A percentile compares a stretch with the other conserved stretches of the same genome.
Conservation (phyloP, 92 coral and sea anemone genomes). For the Actinostola sp. region DNA sequence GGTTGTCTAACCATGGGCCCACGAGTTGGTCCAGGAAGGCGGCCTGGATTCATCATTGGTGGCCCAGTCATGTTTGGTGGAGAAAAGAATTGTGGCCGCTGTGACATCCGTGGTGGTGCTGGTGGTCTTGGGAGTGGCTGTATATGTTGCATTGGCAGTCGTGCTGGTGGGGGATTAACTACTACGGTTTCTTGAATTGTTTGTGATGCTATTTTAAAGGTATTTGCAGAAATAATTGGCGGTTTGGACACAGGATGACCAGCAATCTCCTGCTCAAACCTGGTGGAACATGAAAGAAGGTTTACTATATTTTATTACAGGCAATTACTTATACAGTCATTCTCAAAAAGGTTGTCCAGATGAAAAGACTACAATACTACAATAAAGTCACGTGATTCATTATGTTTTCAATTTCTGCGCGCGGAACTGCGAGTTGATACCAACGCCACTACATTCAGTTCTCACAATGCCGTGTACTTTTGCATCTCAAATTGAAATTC, state of each 20-base stretch:
- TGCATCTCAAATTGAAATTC: too few species aligned
- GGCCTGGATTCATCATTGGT: slow-evolving; percentile 40
- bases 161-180: slow-evolving; percentile 33
- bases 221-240: slow-evolving; percentile 86
- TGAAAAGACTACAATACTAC: too few species aligned
- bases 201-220: slow-evolving; percentile 87
- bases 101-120: slow-evolving; percentile 68
- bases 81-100: slow-evolving; percentile 42
- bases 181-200: slow-evolving; percentile 76
- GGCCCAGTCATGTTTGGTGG: slow-evolving; percentile 12
- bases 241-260: slow-evolving; percentile 82
- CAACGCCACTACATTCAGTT: too few species aligned
- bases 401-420: too few species aligned
- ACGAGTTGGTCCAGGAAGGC: slow-evolving; percentile 18
- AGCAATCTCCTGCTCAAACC: slow-evolving; percentile 97
- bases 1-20: slow-evolving; percentile 35
- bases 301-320: too few species aligned
- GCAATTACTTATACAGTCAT: too few species aligned
- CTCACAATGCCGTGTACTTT: too few species aligned
- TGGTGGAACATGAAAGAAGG: too few species aligned
- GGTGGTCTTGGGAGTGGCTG: slow-evolving; percentile 70
- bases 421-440: too few species aligned
- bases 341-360: too few species aligned
- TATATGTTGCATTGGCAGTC: slow-evolving; percentile 34
- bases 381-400: too few species aligned